phyloP scores from a whole-genome alignment of 23 tunicate species.

The Styela clava region DNA sequence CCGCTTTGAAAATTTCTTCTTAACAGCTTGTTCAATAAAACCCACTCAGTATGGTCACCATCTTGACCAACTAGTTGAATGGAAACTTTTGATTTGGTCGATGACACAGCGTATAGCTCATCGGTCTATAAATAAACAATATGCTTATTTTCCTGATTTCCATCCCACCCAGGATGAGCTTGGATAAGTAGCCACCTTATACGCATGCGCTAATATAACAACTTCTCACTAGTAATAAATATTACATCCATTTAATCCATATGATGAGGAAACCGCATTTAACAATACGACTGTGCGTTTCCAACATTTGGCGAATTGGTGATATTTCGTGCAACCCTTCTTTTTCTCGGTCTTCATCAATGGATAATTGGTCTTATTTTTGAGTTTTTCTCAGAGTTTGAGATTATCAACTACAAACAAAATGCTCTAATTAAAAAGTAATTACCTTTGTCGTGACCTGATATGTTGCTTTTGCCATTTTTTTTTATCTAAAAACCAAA shows the following conservation, averaged over 20 bases:
- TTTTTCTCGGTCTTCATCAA: too few relatives aligned
- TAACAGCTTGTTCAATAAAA: not conserved
- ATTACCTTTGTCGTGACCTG: not conserved
- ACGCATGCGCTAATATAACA: too few relatives aligned
- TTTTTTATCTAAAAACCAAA: too few relatives aligned
- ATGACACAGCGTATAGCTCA: not conserved
- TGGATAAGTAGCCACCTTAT: too few relatives aligned
- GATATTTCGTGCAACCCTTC: too few relatives aligned
- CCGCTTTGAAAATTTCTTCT: slow-evolving; percentile 9
- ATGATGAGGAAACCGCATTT: too few relatives aligned
- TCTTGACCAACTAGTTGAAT: slow-evolving; percentile 17
- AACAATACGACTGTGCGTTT: too few relatives aligned
- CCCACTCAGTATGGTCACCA: not conserved
- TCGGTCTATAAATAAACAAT: not conserved
- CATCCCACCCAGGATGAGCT: too few relatives aligned
- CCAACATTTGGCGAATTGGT: too few relatives aligned
- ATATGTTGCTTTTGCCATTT: not conserved
- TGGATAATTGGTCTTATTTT: not conserved
- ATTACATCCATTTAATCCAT: too few relatives aligned
- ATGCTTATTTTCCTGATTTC: too few relatives aligned
- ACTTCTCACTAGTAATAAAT: too few relatives aligned
- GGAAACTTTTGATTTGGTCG: slow-evolving; percentile 3
- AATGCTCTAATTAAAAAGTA: not conserved
- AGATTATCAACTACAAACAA: not conserved
- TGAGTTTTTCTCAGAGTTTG: not conserved